Conservation (phyloP, 2,113 vertebrate genomes). For the Rhagologus leucostigma region DNA sequence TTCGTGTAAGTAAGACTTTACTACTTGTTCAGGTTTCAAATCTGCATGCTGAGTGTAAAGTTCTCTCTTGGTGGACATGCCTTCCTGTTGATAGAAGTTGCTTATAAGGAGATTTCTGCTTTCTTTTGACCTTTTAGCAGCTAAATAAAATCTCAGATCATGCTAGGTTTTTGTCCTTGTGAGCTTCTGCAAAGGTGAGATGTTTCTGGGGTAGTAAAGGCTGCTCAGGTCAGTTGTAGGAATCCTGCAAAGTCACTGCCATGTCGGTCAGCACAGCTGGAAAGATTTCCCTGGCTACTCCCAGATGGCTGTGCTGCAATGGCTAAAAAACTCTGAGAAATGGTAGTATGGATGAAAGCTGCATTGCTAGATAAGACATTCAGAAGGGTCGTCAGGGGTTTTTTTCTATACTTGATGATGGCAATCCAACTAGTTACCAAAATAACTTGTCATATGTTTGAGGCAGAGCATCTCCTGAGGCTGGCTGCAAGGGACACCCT, state of each 20-base stretch:
- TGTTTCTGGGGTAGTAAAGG: neutral
- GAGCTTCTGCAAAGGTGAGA: neutral
- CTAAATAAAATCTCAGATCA: neutral
- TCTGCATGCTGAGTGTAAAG: neutral
- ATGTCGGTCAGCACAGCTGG: neutral
- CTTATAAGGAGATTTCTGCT: conserved; percentile 9
- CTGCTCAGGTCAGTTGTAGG: neutral
- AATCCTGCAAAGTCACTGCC: neutral
- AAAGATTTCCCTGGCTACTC: neutral
- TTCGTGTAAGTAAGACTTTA: neutral
- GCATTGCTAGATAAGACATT: neutral
- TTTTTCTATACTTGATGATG: neutral
- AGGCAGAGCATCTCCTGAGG: neutral
- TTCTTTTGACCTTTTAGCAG: conserved; percentile 10
- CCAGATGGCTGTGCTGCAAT: neutral
- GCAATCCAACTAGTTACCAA: neutral
- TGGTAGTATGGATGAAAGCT: neutral
- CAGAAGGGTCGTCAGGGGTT: neutral
- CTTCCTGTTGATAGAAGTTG: neutral
- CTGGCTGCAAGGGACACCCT: neutral
- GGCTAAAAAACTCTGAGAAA: neutral
- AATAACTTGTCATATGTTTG: neutral
- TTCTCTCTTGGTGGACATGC: neutral
- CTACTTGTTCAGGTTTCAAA: neutral
- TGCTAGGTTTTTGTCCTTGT: neutral